Evolutionary conservation across 2,888 invertebrate species (phyloP).

Genomic region (Amphiduros pacificus): DNA sequence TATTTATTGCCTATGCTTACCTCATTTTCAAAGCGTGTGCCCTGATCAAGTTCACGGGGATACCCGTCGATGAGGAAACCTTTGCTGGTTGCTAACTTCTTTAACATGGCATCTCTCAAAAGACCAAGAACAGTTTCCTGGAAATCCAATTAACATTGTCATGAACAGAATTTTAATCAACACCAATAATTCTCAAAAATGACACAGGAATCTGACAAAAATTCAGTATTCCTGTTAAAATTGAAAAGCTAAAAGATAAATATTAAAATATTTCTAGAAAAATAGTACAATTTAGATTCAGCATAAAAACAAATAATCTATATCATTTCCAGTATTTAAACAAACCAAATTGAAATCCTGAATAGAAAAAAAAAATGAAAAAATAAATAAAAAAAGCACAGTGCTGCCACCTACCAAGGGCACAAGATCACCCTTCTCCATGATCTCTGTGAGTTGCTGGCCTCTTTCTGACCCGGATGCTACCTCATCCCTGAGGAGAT

Average conservation of each 20-base stretch:
- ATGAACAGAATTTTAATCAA: no score
- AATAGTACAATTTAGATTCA: no score
- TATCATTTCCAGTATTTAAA: no score
- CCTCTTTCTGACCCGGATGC: constrained; percentile 86
- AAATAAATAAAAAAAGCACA: no score
- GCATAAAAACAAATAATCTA: no score
- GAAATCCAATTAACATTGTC: constrained; percentile 13
- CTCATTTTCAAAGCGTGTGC: constrained; percentile 84
- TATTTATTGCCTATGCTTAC: constrained; percentile 63
- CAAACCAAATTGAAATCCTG: no score
- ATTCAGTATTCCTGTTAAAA: no score
- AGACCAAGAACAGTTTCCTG: constrained; percentile 77
- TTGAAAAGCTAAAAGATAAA: no score
- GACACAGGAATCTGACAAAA: no score
- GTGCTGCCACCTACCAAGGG: constrained; percentile 65
- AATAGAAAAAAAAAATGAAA: no score
- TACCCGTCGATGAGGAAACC: constrained; percentile 94
- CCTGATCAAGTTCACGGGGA: constrained; percentile 87
- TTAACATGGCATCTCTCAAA: constrained; percentile 76
- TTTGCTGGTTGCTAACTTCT: constrained; percentile 68
- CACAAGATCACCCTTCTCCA: constrained; percentile 87
- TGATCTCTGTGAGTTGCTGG: constrained; percentile 78
- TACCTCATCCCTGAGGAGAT: constrained; percentile 87
- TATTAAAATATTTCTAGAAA: no score
- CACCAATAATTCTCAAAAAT: no score